Conservation (phyloP, 2,797 vertebrate genomes). For the Propithecus perrieri region DNA sequence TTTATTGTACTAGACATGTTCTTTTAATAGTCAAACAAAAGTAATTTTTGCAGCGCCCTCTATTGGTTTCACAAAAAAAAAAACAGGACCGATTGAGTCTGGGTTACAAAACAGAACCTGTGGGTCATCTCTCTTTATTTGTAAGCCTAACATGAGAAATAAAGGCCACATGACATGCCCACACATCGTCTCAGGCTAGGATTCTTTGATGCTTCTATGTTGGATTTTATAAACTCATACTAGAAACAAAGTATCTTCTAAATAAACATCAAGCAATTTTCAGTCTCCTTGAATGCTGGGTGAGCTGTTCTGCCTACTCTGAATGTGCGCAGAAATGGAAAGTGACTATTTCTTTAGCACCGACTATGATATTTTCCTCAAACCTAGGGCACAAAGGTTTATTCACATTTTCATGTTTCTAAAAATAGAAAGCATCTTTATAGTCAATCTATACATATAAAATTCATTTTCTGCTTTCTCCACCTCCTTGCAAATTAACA, state of each 20-base stretch:
- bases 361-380: not conserved
- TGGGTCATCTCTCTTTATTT: not conserved
- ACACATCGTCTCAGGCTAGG: not conserved
- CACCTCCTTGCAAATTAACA: not conserved
- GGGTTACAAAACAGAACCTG: not conserved
- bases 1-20: not conserved
- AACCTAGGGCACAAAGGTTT: not conserved
- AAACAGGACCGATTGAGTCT: not conserved
- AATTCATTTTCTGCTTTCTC: not conserved
- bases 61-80: not conserved
- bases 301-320: not conserved
- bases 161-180: not conserved
- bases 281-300: not conserved
- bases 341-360: not conserved
- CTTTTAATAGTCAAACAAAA: constrained; percentile 10
- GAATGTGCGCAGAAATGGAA: not conserved
- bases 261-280: not conserved
- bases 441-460: not conserved
- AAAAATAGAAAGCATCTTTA: not conserved
- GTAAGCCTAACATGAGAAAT: not conserved
- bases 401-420: not conserved
- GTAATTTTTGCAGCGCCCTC: not conserved
- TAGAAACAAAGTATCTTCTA: not conserved
- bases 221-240: not conserved
- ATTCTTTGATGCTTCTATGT: not conserved